These are phyloP conservation scores for Caenorhabditis becei DNA, from an alignment of 2,888 invertebrate genomes.

Conservation along the genomic window DNA sequence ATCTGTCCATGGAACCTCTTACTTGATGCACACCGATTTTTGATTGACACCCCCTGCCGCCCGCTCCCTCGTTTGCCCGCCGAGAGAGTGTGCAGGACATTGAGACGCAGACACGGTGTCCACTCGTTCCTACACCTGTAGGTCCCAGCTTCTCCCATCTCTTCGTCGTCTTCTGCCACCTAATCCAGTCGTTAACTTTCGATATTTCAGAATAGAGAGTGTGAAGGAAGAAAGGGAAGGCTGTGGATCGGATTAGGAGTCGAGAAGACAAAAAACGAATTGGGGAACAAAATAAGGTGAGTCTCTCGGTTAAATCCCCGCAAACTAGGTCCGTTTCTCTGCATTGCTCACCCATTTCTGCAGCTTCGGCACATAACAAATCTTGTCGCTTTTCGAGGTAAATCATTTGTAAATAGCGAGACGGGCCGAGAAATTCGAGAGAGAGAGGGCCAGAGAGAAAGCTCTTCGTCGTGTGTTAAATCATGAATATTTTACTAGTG, in stretches of 20 bases:
- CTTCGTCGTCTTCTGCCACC: not conserved
- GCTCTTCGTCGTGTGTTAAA: conserved; percentile 42
- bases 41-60: conserved; percentile 49
- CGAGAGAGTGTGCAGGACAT: conserved; percentile 26
- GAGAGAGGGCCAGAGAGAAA: conserved; percentile 13
- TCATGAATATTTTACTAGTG: conserved; percentile 63
- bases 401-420: conserved; percentile 58
- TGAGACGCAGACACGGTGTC: conserved; percentile 35
- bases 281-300: not conserved
- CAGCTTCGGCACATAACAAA: conserved; percentile 11
- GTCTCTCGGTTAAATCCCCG: not conserved
- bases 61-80: not conserved
- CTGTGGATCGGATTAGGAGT: conserved; percentile 3
- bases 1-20: conserved; percentile 39
- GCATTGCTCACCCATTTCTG: not conserved
- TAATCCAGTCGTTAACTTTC: too few relatives aligned
- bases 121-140: conserved; percentile 14
- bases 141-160: not conserved
- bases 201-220: not conserved
- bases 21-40: conserved; percentile 31
- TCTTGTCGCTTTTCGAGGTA: conserved; percentile 36
- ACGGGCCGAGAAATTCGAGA: conserved; percentile 29
- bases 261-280: not conserved
- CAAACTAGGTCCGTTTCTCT: not conserved
- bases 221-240: not conserved